Conservation (phyloP, 2,888 invertebrate species). For the Dolomedes plantarius region DNA sequence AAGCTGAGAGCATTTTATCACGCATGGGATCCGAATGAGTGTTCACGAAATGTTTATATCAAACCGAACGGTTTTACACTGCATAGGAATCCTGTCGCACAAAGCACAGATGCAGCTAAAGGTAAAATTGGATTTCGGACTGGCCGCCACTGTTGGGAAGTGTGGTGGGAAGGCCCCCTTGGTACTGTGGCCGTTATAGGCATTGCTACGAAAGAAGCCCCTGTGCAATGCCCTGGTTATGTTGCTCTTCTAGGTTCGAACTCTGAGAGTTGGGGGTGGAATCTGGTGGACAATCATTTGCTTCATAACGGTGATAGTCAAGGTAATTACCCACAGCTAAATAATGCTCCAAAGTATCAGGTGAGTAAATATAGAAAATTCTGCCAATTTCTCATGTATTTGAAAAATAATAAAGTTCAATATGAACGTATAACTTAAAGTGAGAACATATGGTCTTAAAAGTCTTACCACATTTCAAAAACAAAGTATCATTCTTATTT, state of each 20-base stretch:
- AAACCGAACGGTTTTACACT: slow-evolving; percentile 97
- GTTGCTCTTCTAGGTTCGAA: slow-evolving; percentile 95
- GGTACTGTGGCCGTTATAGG: slow-evolving; percentile 99
- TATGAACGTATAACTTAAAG: too few species aligned
- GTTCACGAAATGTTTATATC: slow-evolving; percentile 96
- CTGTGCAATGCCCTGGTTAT: slow-evolving; percentile 95
- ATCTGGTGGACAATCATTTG: slow-evolving; percentile 97
- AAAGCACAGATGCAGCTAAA: slow-evolving; percentile 94
- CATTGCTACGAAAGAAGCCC: slow-evolving; percentile 94
- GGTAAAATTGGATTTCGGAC: slow-evolving; percentile 91
- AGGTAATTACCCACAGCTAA: slow-evolving; percentile 93
- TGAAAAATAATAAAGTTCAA: too few species aligned
- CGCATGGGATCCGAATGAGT: slow-evolving; percentile 98
- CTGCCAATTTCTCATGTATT: not conserved
- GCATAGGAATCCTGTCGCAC: slow-evolving; percentile 98
- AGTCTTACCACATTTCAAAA: too few species aligned
- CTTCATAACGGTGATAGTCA: slow-evolving; percentile 96
- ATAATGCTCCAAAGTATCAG: slow-evolving; percentile 98
- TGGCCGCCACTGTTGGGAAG: slow-evolving; percentile 97
- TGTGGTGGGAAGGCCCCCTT: slow-evolving; percentile 98
- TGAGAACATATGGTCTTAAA: too few species aligned
- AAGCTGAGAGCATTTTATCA: slow-evolving; percentile 95
- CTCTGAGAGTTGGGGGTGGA: slow-evolving; percentile 99
- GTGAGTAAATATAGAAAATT: slow-evolving; percentile 79
- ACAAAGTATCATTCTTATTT: not conserved